Evolutionary conservation across 1,140 invertebrate genomes (phyloP), one percentile per base, ranked within the genome.

Genomic region (Drosophila willistoni): DNA sequence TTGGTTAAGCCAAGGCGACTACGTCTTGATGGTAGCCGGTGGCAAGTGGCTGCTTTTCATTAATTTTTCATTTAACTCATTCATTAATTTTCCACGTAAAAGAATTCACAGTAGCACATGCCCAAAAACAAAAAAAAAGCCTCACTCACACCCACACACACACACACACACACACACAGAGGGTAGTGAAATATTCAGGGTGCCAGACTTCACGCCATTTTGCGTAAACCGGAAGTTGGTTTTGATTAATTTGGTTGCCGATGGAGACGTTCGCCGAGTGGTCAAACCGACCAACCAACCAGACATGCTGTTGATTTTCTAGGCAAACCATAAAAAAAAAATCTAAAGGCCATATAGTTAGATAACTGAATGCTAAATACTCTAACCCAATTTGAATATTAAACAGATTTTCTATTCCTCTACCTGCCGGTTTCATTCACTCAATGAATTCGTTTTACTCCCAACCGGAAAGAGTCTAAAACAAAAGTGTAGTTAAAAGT

Each of bases 41-140:
- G 71, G 67, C 42, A 39, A 34, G 14, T 55, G 64, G 59, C 73
- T 78, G 84, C 77, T 89, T 89, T 89, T 89, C 80, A 89, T 89
- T 89, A 89, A 89, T 90, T 89, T 89, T 90, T 89, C 84, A 89
- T 85, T 90, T 89, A 89, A 89, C 84, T 89, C 84, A 87, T 89
- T 89, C 85, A 89, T 89, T 89, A 84, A 89, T 87, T 87, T 87
- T 78, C 79, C 79, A 76, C 68, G 44, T 66, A n/a, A 14, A 77
- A 73, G 65, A 73, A 73, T 77, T 77, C 73, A 77, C 74, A 79
- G 66, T 79, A 71, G 79, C 76, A 62, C 71, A 71, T 60, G 62
- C 80, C 64, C 13, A 55, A 68, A 65, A 61, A 72, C 65, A 22
- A 65, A 29, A 72, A 68, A 22, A 65, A 29, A 29, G 29, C 29